Evolutionary conservation across 2,888 invertebrate genomes (phyloP).

Genomic region (Endotricha flammealis): DNA sequence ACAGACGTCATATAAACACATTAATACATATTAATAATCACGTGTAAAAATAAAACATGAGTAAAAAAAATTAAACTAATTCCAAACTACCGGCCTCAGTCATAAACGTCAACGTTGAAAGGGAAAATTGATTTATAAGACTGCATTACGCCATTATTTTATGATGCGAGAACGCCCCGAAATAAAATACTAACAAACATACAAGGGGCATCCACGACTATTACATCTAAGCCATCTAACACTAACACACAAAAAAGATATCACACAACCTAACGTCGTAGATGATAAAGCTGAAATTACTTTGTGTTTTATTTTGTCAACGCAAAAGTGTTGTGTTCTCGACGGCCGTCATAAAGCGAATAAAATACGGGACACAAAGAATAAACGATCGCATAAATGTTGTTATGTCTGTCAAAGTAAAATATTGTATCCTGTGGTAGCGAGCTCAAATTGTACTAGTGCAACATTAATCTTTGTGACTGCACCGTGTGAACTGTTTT

Average conservation of each 20-base stretch:
- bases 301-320: conserved; percentile 14
- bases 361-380: conserved; percentile 78
- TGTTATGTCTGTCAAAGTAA: conserved; percentile 78
- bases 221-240: conserved; percentile 47
- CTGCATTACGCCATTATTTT: conserved; percentile 76
- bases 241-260: conserved; percentile 15
- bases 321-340: conserved; percentile 32
- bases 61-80: conserved; percentile 51
- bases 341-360: conserved; percentile 74
- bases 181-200: conserved; percentile 78
- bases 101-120: conserved; percentile 71
- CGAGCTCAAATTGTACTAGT: conserved; percentile 69
- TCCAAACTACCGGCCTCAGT: conserved; percentile 65
- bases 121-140: conserved; percentile 73
- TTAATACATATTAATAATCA: conserved; percentile 57
- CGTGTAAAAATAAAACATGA: conserved; percentile 31
- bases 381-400: conserved; percentile 76
- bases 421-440: conserved; percentile 74
- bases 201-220: conserved; percentile 75
- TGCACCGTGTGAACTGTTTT: conserved; percentile 60
- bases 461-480: conserved; percentile 68
- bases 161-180: conserved; percentile 75
- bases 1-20: conserved; percentile 32
- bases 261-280: conserved; percentile 19
- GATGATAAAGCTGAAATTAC: conserved; percentile 33